Percentiles rank a stretch among this genome's conserved stretches.
Conservation (phyloP, 2,113 vertebrate genomes). For the Pimephales promelas region DNA sequence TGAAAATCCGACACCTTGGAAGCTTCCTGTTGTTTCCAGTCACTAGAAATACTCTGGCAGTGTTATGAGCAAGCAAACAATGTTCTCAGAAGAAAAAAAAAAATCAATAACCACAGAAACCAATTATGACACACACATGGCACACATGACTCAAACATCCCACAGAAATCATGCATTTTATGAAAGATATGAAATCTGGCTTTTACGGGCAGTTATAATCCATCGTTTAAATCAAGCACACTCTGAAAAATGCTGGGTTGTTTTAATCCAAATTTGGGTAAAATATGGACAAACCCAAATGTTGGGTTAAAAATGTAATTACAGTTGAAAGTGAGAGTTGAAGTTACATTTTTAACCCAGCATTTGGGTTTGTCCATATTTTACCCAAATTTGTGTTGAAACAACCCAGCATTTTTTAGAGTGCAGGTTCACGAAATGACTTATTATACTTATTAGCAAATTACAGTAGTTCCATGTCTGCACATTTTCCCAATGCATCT, state of each 20-base stretch:
- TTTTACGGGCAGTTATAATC: neutral
- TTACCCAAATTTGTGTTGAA: too few relatives aligned
- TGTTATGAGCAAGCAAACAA: constrained; percentile 4
- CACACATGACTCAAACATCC: neutral
- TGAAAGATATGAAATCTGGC: neutral
- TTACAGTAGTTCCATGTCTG: neutral
- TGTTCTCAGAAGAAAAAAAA: neutral
- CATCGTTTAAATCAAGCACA: neutral
- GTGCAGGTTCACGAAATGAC: too few relatives aligned
- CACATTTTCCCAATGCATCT: neutral
- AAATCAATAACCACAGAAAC: constrained; percentile 16
- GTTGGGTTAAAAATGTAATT: too few relatives aligned
- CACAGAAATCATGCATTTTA: neutral
- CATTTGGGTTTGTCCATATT: too few relatives aligned
- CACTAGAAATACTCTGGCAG: neutral
- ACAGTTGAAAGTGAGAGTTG: too few relatives aligned
- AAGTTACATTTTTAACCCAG: too few relatives aligned
- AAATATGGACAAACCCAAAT: too few relatives aligned
- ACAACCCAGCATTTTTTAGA: too few relatives aligned
- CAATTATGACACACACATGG: constrained; percentile 2
- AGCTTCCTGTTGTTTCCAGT: constrained; percentile 10
- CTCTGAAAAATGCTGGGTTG: too few relatives aligned
- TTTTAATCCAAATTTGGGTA: too few relatives aligned
- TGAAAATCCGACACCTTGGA: constrained; percentile 27
- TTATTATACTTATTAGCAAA: neutral